Base-by-base conservation (phyloP, 2,113 vertebrate species). In the Cranoglanis bouderius region DNA sequence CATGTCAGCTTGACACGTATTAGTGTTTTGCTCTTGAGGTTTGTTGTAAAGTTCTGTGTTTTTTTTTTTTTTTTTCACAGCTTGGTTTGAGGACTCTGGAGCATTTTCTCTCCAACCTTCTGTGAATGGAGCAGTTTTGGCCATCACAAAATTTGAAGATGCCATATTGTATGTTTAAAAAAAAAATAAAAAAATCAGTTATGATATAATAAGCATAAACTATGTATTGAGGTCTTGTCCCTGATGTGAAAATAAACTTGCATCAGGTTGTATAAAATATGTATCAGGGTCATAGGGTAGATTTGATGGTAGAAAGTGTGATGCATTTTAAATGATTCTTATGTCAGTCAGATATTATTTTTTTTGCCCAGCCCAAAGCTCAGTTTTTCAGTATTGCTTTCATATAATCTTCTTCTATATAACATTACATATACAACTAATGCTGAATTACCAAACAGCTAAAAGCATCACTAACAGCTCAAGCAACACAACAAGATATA, bases 1-100 rank as follows among this genome's bases (percentile, higher is more conserved):
- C 78, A 85, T 83, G 86, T 75, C 74, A 49, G 88, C 74, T 87
- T 87, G 87, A 89, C 90, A 88, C 84, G 86, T 90, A 88, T 84
- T 90, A 87, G 81, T 84, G 51, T 43, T 87, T 90, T 90, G 57
- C 85, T 87, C 70, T 75, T 87, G 80, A 84, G 85, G 57, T 72
- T 87, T 88, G 67, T 59, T 61, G 51, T 77, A 29, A 65, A 84
- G 57, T 59, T 61, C 78, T 85, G 85, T 43, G 24, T 21, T 65
- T 83, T 87, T 88, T 59, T 61, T 77, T 43, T 16, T 21, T 65
- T 83, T 87, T 88, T 59, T 61, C 83, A 57, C 49, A 65, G 80
- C 38, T 74, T 88, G 51, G 51, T 67, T 82, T 21, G 49, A 90
- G 21, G 51, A 29, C 63, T 51, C 38, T 35, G 0, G 3, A 65